Conservation (phyloP, 1,140 invertebrate species). For the Plutomurus gul region DNA sequence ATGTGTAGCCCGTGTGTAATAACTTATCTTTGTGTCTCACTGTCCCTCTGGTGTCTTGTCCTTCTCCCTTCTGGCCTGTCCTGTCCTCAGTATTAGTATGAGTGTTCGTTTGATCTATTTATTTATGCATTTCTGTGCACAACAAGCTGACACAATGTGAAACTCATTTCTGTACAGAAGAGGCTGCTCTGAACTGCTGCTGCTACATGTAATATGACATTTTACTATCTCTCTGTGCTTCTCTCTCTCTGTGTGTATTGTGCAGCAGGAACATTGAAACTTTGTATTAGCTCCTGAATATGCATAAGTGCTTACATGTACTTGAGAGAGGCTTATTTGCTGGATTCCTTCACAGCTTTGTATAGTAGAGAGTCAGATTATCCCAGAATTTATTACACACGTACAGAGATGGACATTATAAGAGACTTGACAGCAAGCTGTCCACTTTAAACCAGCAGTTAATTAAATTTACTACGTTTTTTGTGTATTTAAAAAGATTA, state of each 20-base stretch:
- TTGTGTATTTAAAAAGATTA: too few relatives aligned
- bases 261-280: background rate
- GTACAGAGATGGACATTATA: background rate
- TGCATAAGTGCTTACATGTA: background rate
- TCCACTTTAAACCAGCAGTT: background rate
- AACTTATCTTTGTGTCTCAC: background rate
- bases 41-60: too few relatives aligned
- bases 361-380: slow-evolving; percentile 11
- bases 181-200: background rate
- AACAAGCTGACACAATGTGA: too few relatives aligned
- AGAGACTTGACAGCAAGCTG: background rate
- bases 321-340: too few relatives aligned
- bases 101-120: background rate
- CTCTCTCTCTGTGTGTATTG: background rate
- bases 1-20: background rate
- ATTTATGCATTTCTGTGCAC: background rate
- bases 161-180: too few relatives aligned
- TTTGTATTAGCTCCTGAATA: background rate
- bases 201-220: background rate
- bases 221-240: background rate
- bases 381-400: background rate
- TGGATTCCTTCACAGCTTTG: background rate
- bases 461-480: too few relatives aligned
- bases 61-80: background rate
- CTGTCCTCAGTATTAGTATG: background rate